phyloP scores from a whole-genome alignment of 2,888 invertebrate species.

The Ophioninae sp. region DNA sequence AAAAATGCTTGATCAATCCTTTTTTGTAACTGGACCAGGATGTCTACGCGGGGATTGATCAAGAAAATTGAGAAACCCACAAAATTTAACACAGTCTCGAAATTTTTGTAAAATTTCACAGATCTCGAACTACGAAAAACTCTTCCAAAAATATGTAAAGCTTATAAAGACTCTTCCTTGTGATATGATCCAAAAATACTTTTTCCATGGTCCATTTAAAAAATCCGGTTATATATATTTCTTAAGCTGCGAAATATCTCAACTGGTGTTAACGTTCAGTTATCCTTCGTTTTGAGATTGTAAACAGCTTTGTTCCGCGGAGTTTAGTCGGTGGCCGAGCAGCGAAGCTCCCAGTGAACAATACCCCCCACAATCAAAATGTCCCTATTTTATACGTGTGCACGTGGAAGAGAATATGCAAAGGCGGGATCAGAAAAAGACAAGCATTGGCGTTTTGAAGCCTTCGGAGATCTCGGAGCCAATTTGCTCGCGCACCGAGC shows the following conservation, averaged over 20 bases:
- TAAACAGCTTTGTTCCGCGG: conserved; percentile 70
- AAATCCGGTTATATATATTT: too few relatives aligned
- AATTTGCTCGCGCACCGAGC: conserved; percentile 63
- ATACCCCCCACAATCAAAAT: neutral
- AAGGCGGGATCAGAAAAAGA: conserved; percentile 22
- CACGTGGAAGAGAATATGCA: neutral
- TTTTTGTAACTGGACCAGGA: too few relatives aligned
- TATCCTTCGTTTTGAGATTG: conserved; percentile 77
- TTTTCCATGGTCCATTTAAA: too few relatives aligned
- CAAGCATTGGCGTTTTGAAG: conserved; percentile 42
- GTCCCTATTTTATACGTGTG: neutral
- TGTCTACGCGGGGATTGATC: too few relatives aligned
- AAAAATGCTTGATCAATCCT: too few relatives aligned
- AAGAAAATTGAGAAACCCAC: too few relatives aligned
- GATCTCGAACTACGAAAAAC: too few relatives aligned
- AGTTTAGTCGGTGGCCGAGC: neutral
- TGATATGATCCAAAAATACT: too few relatives aligned
- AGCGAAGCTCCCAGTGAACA: conserved; percentile 4
- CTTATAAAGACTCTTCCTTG: too few relatives aligned
- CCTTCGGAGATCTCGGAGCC: conserved; percentile 62
- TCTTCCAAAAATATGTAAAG: too few relatives aligned
- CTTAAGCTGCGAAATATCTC: neutral
- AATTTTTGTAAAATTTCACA: too few relatives aligned
- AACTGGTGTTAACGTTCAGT: conserved; percentile 7
- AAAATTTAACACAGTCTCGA: too few relatives aligned